Evolutionary conservation across 2,888 invertebrate species (phyloP).

Genomic region (Ischnus inquisitorius): DNA sequence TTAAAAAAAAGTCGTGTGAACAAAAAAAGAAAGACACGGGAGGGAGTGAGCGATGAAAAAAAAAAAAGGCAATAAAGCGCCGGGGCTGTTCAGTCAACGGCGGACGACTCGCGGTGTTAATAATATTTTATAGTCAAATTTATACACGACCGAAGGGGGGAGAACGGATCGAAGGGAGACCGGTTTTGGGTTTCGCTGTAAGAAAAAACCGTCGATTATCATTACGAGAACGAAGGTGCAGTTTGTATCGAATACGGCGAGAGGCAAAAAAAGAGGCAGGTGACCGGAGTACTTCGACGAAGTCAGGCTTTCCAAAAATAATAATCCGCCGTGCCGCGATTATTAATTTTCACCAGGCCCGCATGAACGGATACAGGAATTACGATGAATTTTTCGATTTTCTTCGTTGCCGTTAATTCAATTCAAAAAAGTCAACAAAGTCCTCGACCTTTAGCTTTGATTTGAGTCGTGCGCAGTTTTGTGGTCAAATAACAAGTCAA

Average conservation of each 20-base stretch:
- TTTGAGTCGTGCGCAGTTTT: neutral
- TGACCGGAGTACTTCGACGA: slow-evolving; percentile 8
- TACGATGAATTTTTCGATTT: neutral
- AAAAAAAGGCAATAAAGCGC: slow-evolving; percentile 47
- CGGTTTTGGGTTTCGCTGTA: slow-evolving; percentile 64
- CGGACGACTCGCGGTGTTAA: slow-evolving; percentile 58
- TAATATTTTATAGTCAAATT: slow-evolving; percentile 75
- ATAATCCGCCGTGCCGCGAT: neutral
- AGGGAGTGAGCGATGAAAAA: slow-evolving; percentile 29
- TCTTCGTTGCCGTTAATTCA: neutral
- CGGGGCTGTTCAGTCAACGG: slow-evolving; percentile 45
- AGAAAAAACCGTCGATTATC: neutral
- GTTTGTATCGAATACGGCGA: neutral
- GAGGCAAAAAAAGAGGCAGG: slow-evolving; percentile 5
- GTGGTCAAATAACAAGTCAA: neutral
- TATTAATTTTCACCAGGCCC: neutral
- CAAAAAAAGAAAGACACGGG: slow-evolving; percentile 22
- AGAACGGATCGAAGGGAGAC: slow-evolving; percentile 55
- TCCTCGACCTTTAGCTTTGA: neutral
- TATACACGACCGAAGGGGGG: slow-evolving; percentile 58
- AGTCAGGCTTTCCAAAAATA: neutral
- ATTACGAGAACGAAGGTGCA: slow-evolving; percentile 16
- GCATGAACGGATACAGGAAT: neutral
- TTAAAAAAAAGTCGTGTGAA: slow-evolving; percentile 33
- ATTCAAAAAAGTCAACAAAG: neutral